These are phyloP conservation scores for Temnothorax rugatulus DNA, from an alignment of 2,888 invertebrate genomes.

Conservation along the genomic window DNA sequence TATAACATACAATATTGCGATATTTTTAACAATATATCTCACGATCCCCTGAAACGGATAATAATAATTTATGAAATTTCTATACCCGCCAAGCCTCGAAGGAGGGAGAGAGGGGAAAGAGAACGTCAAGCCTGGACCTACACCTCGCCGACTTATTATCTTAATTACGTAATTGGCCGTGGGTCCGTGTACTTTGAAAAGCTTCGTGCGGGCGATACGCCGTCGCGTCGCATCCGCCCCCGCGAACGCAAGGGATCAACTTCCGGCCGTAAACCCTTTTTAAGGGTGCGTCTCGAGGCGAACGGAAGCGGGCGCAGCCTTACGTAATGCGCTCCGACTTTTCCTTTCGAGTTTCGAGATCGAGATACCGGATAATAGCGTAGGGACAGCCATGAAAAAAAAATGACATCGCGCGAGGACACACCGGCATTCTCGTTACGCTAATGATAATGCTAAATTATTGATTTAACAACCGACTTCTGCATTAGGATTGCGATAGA, in stretches of 20 bases:
- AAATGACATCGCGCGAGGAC: background rate
- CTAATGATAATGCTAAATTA: background rate
- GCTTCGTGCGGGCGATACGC: constrained; percentile 61
- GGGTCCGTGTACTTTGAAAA: constrained; percentile 25
- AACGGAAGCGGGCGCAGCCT: constrained; percentile 72
- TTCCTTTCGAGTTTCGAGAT: constrained; percentile 50
- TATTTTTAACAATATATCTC: constrained; percentile 12
- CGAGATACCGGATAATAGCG: constrained; percentile 15
- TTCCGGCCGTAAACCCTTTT: constrained; percentile 81
- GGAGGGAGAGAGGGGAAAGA: background rate
- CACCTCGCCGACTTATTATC: constrained; percentile 72
- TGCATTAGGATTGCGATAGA: background rate
- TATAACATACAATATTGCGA: background rate
- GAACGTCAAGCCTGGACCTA: background rate
- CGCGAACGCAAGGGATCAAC: constrained; percentile 75
- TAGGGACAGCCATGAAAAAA: constrained; percentile 6
- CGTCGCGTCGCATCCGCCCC: constrained; percentile 63
- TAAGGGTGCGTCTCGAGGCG: constrained; percentile 76
- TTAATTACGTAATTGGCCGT: constrained; percentile 63
- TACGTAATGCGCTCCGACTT: constrained; percentile 56
- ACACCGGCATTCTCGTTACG: constrained; percentile 18
- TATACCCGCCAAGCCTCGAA: background rate
- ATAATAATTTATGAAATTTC: constrained; percentile 29
- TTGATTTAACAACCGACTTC: background rate
- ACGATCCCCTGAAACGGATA: constrained; percentile 7